A percentile compares a stretch with the other conserved stretches of the same genome.
These are phyloP conservation scores for Plebejus melissa DNA, from an alignment of 2,888 invertebrate genomes.

Conservation along the genomic window DNA sequence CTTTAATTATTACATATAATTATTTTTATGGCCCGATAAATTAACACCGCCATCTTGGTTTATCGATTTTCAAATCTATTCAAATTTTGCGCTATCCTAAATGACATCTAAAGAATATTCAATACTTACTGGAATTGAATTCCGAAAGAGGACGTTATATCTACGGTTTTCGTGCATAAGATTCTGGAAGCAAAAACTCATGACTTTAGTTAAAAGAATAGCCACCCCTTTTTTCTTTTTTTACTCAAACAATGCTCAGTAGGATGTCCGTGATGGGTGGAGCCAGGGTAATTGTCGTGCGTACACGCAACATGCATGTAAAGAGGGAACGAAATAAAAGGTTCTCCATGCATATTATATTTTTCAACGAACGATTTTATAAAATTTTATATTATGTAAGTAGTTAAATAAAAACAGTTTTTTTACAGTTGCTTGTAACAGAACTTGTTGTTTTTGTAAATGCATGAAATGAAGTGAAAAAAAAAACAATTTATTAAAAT, in stretches of 20 bases:
- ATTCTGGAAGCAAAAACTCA: neutral
- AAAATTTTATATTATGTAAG: neutral
- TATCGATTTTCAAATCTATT: neutral
- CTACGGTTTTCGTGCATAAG: neutral
- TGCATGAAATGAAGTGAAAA: too few species aligned
- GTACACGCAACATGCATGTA: constrained; percentile 44
- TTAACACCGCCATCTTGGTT: neutral
- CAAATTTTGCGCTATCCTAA: constrained; percentile 7
- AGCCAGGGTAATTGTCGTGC: constrained; percentile 46
- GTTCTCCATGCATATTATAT: constrained; percentile 28
- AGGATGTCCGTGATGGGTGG: constrained; percentile 60
- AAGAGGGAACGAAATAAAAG: constrained; percentile 37
- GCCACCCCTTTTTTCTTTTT: constrained; percentile 51
- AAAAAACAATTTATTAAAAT: neutral
- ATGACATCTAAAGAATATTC: neutral
- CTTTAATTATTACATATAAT: neutral
- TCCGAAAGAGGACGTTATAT: neutral
- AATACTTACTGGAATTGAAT: neutral
- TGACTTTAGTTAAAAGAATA: constrained; percentile 34
- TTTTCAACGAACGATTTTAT: neutral
- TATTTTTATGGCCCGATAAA: neutral
- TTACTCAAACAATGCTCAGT: constrained; percentile 52
- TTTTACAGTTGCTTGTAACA: neutral
- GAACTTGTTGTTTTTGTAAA: neutral
- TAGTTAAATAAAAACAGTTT: too few species aligned